phyloP scores from a whole-genome alignment of 2,113 vertebrate genomes.

The Fulica atra region DNA sequence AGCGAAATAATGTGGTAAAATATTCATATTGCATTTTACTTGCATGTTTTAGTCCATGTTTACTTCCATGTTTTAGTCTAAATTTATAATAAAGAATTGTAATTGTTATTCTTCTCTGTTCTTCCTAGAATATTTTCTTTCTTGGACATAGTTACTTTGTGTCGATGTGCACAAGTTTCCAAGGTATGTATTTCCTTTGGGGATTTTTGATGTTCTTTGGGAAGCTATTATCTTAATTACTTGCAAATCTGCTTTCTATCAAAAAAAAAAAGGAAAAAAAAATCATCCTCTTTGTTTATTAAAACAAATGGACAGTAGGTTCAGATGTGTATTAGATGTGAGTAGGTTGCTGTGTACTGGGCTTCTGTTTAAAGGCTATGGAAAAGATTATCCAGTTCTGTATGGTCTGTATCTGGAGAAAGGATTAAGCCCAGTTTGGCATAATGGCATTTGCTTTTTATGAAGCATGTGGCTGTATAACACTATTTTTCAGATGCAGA shows the following conservation, averaged over 20 bases:
- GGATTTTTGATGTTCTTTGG: background rate
- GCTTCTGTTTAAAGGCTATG: background rate
- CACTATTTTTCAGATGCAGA: background rate
- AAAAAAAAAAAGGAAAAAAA: background rate
- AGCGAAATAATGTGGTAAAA: background rate
- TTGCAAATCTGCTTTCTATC: background rate
- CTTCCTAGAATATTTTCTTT: conserved; percentile 94
- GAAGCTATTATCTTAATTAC: background rate
- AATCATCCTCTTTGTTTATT: background rate
- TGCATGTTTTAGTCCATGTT: background rate
- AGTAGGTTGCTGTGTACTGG: background rate
- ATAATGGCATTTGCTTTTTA: conserved; percentile 22
- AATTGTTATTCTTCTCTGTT: conserved; percentile 44
- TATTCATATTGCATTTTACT: background rate
- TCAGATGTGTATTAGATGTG: background rate
- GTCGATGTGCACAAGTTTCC: conserved; percentile 94
- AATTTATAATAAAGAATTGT: background rate
- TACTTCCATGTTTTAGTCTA: background rate
- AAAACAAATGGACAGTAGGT: background rate
- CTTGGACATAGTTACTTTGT: conserved; percentile 94
- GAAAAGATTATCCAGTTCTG: background rate
- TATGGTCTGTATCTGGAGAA: conserved; percentile 15
- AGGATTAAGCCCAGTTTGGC: background rate
- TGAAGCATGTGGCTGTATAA: background rate
- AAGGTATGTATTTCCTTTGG: conserved; percentile 83